Percentiles rank a stretch among this genome's conserved stretches.
phyloP scores from a whole-genome alignment of 37 sponge, comb jelly and placozoan species.

The Halichondria panicea region DNA sequence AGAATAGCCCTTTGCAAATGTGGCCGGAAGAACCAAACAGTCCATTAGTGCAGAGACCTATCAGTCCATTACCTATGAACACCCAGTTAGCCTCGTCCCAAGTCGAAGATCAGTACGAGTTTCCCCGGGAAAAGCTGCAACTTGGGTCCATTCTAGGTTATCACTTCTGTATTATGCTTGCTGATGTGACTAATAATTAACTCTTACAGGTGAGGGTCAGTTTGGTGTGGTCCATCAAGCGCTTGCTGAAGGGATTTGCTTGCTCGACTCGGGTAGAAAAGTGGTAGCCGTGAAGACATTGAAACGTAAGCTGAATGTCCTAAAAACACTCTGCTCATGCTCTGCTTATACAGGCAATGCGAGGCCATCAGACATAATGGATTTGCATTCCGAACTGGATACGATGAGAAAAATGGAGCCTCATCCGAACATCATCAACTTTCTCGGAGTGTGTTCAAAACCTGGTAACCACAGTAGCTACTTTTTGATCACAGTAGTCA shows the following conservation, averaged over 20 bases:
- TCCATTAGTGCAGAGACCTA: background rate
- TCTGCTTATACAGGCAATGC: slow-evolving; percentile 34
- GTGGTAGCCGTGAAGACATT: slow-evolving; percentile 67
- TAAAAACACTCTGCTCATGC: too few relatives aligned
- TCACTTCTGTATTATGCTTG: background rate
- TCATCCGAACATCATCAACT: slow-evolving; percentile 72
- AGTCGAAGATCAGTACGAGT: slow-evolving; percentile 34
- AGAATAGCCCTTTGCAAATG: too few relatives aligned
- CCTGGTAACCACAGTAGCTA: slow-evolving; percentile 9
- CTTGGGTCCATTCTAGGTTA: slow-evolving; percentile 31
- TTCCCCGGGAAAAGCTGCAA: slow-evolving; percentile 50
- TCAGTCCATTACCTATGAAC: background rate
- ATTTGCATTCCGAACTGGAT: slow-evolving; percentile 51
- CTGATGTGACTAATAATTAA: background rate
- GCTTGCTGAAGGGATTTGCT: slow-evolving; percentile 46
- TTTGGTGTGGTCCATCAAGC: slow-evolving; percentile 65
- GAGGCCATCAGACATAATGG: slow-evolving; percentile 27
- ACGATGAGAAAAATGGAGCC: slow-evolving; percentile 57
- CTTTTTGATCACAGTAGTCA: background rate
- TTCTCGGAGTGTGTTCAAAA: slow-evolving; percentile 59
- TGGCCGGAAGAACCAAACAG: too few relatives aligned
- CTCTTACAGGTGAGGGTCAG: slow-evolving; percentile 52
- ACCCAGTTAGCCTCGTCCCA: too few relatives aligned
- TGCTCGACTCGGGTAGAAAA: slow-evolving; percentile 15
- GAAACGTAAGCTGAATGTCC: slow-evolving; percentile 38